Percentiles rank a stretch among this genome's conserved stretches.
These are phyloP conservation scores for Bombylius discolor DNA, from an alignment of 2,888 invertebrate species.

Conservation along the genomic window DNA sequence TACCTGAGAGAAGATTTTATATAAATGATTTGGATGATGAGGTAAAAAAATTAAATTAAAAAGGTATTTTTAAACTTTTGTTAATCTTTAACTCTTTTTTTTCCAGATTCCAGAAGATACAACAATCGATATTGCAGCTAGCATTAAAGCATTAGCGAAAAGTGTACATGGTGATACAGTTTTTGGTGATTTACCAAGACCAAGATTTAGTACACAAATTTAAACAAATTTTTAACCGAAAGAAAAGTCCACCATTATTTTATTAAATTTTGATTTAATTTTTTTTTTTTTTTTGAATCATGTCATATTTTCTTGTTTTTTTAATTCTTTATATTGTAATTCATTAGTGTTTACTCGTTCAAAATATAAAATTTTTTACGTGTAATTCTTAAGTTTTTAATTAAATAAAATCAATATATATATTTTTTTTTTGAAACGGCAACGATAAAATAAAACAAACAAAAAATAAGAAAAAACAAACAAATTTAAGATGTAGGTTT, in stretches of 20 bases:
- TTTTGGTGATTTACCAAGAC: slow-evolving; percentile 77
- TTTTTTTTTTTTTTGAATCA: too few relatives aligned
- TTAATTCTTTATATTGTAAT: too few relatives aligned
- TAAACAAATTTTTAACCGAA: slow-evolving; percentile 34
- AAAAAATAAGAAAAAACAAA: too few relatives aligned
- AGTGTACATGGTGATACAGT: slow-evolving; percentile 79
- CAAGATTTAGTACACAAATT: slow-evolving; percentile 73
- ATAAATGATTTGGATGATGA: slow-evolving; percentile 24
- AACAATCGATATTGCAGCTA: slow-evolving; percentile 74
- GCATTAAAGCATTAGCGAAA: slow-evolving; percentile 81
- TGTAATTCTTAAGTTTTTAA: too few relatives aligned
- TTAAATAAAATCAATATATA: too few relatives aligned
- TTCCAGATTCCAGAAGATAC: slow-evolving; percentile 38
- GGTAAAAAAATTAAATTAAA: slow-evolving; percentile 15
- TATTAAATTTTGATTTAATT: too few relatives aligned
- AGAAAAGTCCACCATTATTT: not conserved
- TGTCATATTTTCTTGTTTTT: too few relatives aligned
- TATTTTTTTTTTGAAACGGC: too few relatives aligned
- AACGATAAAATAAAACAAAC: too few relatives aligned
- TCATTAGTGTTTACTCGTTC: too few relatives aligned
- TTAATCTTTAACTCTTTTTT: not conserved
- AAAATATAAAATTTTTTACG: too few relatives aligned
- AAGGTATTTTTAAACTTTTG: not conserved
- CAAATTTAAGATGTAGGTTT: too few relatives aligned
- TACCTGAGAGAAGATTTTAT: slow-evolving; percentile 16